These are phyloP conservation scores for Alauda arvensis DNA, from an alignment of 2,797 vertebrate genomes.

Conservation along the genomic window DNA sequence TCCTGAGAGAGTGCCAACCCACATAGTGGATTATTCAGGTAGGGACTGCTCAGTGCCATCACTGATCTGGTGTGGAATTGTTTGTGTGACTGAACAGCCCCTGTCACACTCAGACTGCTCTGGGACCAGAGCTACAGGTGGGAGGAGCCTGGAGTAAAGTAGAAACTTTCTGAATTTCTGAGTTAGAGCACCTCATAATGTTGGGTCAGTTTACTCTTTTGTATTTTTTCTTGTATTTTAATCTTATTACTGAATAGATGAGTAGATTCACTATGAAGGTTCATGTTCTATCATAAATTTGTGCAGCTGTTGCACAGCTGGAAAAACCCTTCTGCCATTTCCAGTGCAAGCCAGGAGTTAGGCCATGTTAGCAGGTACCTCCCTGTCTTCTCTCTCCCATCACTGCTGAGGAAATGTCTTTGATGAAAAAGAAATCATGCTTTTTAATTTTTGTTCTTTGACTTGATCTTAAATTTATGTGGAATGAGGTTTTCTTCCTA, in stretches of 20 bases:
- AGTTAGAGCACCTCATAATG: background rate
- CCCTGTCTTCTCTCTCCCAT: background rate
- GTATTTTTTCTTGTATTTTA: background rate
- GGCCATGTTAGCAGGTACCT: background rate
- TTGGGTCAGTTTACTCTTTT: background rate
- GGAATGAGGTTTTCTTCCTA: background rate
- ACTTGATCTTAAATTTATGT: background rate
- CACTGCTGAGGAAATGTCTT: background rate
- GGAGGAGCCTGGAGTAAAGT: background rate
- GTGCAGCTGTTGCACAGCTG: background rate
- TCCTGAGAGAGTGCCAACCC: conserved; percentile 94
- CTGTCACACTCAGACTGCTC: background rate
- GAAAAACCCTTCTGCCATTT: background rate
- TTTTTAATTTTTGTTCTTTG: background rate
- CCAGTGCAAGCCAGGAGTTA: background rate
- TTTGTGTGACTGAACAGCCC: background rate
- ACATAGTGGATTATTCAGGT: conserved; percentile 98
- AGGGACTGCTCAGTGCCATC: background rate
- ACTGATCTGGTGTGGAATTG: background rate
- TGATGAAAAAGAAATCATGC: background rate
- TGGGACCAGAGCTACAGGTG: background rate
- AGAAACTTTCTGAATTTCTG: background rate
- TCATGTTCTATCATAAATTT: background rate
- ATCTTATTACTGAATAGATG: background rate
- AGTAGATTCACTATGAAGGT: background rate